Evolutionary conservation across 2,113 vertebrate species (phyloP).

Genomic region (Hemiprocne comata): DNA sequence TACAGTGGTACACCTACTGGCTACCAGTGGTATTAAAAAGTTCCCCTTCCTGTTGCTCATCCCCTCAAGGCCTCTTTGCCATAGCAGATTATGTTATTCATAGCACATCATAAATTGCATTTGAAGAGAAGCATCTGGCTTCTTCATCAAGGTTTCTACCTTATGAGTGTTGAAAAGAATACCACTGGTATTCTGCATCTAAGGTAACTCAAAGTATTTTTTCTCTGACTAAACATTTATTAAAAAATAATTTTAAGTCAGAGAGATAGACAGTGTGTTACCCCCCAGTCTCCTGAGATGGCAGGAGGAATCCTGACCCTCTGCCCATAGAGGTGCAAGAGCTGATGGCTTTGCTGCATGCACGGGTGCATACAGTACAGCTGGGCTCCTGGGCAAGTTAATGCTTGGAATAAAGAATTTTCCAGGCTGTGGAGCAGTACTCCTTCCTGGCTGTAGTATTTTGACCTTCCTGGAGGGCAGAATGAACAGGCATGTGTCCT

Average conservation of each 20-base stretch:
- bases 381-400: not conserved
- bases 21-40: not conserved
- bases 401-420: not conserved
- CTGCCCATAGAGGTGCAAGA: not conserved
- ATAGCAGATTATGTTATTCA: not conserved
- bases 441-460: not conserved
- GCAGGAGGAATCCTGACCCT: not conserved
- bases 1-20: not conserved
- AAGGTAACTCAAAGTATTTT: not conserved
- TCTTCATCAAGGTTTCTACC: not conserved
- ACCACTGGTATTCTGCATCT: not conserved
- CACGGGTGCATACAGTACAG: fast-evolving
- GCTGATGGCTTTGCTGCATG: not conserved
- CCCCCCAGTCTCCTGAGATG: not conserved
- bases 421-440: not conserved
- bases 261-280: fast-evolving
- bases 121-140: not conserved
- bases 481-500: not conserved
- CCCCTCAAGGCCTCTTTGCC: not conserved
- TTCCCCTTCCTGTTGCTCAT: not conserved
- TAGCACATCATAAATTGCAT: not conserved
- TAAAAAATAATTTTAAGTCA: not conserved
- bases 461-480: not conserved
- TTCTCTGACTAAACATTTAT: not conserved
- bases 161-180: not conserved